These are phyloP conservation scores for Cryptomyrus ogoouensis DNA, from an alignment of 2,113 vertebrate species.

Conservation along the genomic window DNA sequence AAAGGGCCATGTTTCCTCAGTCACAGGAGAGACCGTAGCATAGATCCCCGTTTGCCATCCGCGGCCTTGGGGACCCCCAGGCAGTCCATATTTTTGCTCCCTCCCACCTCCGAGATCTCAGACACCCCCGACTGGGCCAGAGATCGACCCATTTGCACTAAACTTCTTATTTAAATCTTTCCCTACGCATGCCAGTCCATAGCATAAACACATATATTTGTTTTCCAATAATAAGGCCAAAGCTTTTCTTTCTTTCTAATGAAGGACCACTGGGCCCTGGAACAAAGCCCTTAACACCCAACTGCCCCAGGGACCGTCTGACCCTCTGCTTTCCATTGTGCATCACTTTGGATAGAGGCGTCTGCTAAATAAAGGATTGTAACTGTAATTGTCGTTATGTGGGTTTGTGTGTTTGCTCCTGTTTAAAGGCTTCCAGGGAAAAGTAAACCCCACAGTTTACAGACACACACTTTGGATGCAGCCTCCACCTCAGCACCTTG, in stretches of 20 bases:
- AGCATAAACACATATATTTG: neutral
- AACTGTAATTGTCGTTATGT: neutral
- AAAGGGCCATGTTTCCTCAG: neutral
- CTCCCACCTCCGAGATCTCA: neutral
- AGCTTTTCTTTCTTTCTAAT: neutral
- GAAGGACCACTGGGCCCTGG: neutral
- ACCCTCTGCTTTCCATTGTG: neutral
- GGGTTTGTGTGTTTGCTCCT: neutral
- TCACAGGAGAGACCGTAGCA: neutral
- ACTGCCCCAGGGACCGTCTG: neutral
- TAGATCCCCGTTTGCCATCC: neutral
- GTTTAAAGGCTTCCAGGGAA: neutral
- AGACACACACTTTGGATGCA: neutral
- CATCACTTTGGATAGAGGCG: neutral
- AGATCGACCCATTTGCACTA: neutral
- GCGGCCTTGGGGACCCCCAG: neutral
- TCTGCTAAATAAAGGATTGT: neutral
- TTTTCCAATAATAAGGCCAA: neutral
- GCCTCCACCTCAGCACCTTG: neutral
- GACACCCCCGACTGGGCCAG: neutral
- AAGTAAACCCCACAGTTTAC: neutral
- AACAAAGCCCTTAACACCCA: neutral
- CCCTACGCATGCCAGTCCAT: neutral
- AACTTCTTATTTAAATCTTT: neutral
- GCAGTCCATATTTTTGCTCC: neutral